These are phyloP conservation scores for Auanema freiburgensis DNA, from an alignment of 2,888 invertebrate species.

Conservation along the genomic window DNA sequence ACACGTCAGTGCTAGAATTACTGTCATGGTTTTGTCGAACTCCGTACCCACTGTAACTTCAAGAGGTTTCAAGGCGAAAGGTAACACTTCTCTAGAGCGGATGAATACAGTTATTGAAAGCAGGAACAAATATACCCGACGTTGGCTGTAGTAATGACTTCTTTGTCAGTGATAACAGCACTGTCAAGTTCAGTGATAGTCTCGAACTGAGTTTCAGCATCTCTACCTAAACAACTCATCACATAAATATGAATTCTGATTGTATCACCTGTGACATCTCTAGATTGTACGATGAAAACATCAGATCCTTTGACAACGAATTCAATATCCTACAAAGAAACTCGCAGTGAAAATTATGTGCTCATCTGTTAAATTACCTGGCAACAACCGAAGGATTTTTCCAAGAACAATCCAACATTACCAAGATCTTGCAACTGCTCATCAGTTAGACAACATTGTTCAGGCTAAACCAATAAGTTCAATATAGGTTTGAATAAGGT, in stretches of 20 bases:
- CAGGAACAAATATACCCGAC: slow-evolving; percentile 71
- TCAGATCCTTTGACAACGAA: slow-evolving; percentile 75
- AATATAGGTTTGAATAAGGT: background rate
- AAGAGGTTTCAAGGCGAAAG: slow-evolving; percentile 36
- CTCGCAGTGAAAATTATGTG: too few species aligned
- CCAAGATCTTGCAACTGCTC: slow-evolving; percentile 67
- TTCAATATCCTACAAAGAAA: slow-evolving; percentile 73
- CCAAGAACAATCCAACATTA: slow-evolving; percentile 71
- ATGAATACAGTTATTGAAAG: background rate
- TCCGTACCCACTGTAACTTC: slow-evolving; percentile 23
- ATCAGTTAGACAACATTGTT: slow-evolving; percentile 29
- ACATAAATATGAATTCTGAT: background rate
- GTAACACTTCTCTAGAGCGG: slow-evolving; percentile 70
- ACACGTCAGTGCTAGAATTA: slow-evolving; percentile 9
- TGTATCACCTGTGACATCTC: slow-evolving; percentile 39
- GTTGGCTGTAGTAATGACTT: slow-evolving; percentile 76
- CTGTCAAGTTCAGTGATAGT: slow-evolving; percentile 79
- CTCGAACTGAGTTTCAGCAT: slow-evolving; percentile 79
- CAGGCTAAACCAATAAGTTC: slow-evolving; percentile 20
- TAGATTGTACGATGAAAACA: slow-evolving; percentile 64
- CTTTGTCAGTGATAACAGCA: slow-evolving; percentile 73
- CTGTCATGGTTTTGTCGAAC: slow-evolving; percentile 31
- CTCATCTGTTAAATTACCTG: slow-evolving; percentile 65
- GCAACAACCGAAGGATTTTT: slow-evolving; percentile 74
- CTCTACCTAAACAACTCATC: slow-evolving; percentile 73